A percentile compares a stretch with the other conserved stretches of the same genome.
Conservation (phyloP, 2,113 vertebrate species). For the Upupa epops region DNA sequence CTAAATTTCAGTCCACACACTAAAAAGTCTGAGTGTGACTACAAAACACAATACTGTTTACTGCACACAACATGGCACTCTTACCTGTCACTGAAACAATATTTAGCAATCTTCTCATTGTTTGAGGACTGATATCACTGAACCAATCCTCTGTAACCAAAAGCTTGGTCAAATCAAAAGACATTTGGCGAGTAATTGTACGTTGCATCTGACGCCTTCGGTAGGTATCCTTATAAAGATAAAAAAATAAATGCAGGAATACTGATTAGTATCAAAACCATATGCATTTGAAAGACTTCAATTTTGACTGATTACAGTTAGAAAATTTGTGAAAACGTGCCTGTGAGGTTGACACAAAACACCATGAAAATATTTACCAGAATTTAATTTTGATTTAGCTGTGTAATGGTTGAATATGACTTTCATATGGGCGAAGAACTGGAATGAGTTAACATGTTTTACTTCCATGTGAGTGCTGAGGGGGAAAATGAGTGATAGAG, state of each 20-base stretch:
- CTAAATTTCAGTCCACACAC: not conserved
- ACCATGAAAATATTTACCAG: not conserved
- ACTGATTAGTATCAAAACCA: not conserved
- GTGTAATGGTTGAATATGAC: not conserved
- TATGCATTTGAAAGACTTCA: not conserved
- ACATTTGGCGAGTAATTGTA: slow-evolving; percentile 94
- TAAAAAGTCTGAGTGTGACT: not conserved
- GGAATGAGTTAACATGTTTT: not conserved
- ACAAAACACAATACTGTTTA: not conserved
- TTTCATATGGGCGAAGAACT: not conserved
- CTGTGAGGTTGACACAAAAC: not conserved
- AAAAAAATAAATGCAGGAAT: not conserved
- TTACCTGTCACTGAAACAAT: slow-evolving; percentile 97
- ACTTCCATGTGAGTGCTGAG: not conserved
- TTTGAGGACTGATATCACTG: slow-evolving; percentile 98
- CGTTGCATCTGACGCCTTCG: slow-evolving; percentile 94
- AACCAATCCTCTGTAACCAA: slow-evolving; percentile 98
- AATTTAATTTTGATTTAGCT: not conserved
- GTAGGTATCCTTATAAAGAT: slow-evolving; percentile 86
- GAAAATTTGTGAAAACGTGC: not conserved
- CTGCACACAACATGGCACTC: not conserved
- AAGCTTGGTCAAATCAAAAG: slow-evolving; percentile 96
- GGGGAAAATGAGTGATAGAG: not conserved
- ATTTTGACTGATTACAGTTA: not conserved
- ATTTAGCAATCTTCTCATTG: slow-evolving; percentile 95